Evolutionary conservation across 2,797 vertebrate species (phyloP).

Genomic region (Cyclura pinguis): DNA sequence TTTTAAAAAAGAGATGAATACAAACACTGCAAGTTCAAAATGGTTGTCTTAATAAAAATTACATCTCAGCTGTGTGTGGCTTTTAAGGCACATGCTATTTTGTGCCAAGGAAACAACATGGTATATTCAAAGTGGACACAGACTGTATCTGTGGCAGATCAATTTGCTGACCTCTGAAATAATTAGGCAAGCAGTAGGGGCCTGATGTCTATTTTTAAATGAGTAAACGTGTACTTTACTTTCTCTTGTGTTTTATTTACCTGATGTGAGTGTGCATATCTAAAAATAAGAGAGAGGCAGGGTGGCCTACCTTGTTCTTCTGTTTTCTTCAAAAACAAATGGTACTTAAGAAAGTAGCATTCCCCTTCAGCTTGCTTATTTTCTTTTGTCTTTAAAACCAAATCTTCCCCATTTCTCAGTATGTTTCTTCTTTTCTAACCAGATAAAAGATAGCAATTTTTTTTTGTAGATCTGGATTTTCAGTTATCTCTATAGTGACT

Average conservation of each 20-base stretch:
- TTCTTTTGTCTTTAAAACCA: background rate
- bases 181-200: slow-evolving; percentile 31
- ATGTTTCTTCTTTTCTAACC: slow-evolving; percentile 34
- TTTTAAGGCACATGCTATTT: background rate
- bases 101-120: slow-evolving; percentile 17
- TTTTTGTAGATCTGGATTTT: slow-evolving; percentile 46
- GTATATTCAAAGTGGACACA: background rate
- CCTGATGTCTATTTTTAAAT: slow-evolving; percentile 44
- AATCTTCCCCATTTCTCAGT: background rate
- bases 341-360: slow-evolving; percentile 27
- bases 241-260: rapidly evolving
- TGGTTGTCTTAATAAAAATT: background rate
- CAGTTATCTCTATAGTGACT: slow-evolving; percentile 59
- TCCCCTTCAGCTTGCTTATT: slow-evolving; percentile 8
- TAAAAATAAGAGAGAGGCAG: slow-evolving; percentile 42
- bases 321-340: slow-evolving; percentile 24
- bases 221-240: background rate
- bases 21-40: background rate
- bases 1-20: background rate
- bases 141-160: slow-evolving; percentile 49
- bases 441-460: slow-evolving; percentile 45
- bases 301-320: background rate
- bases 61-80: slow-evolving; percentile 32
- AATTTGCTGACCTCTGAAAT: slow-evolving; percentile 63
- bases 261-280: slow-evolving; percentile 27